Base-by-base conservation (phyloP, 2,797 vertebrate genomes). In the Melanotaenia pygmaea region DNA sequence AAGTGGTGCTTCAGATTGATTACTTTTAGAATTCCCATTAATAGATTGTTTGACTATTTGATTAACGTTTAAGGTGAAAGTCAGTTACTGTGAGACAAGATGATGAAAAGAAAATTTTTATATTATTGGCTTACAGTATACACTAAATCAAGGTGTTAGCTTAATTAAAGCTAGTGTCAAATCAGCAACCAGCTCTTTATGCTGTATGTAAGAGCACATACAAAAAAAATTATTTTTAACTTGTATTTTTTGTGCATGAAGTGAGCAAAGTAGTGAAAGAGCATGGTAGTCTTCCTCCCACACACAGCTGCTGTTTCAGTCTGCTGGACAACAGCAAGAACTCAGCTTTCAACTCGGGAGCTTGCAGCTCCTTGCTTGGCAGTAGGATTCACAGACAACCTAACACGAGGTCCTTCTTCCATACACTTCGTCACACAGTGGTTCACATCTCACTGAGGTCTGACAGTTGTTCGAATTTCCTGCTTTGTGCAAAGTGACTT, bases 291-390 rank as follows among this genome's bases (percentile, higher is more conserved):
- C 70, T 38, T 88, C 86, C 88, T 81, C 87, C 89, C 70, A 88
- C 88, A 74, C 89, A 28, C 90, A 89, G 83, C 86, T 88, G 88
- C 80, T 59, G 24, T 59, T 78, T 76, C 34, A 71, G 83, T 86
- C 70, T 72, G 80, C 77, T 67, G 83, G 83, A 72, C 50, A 51
- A 24, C 47, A 24, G 47, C n/a, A 4, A 51, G 47, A 51, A 24
- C 47, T 22, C n/a, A 12, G n/a, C 50, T 51, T 51, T 74, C 28
- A 30, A 30, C 28, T 30, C 28, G 5, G 28, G 28, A 30, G 28
- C 28, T 30, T 30, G 28, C 37, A 1, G 61, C 72, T 72, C 56
- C 28, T 9, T 5, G 43, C 60, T 74, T 61, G 68, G 56, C 61
- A 76, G 50, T 67, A 68, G 26, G 37, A 61, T 59, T 74, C 43